Evolutionary conservation across 2,113 vertebrate species (phyloP).

Genomic region (Corythaixoides concolor): DNA sequence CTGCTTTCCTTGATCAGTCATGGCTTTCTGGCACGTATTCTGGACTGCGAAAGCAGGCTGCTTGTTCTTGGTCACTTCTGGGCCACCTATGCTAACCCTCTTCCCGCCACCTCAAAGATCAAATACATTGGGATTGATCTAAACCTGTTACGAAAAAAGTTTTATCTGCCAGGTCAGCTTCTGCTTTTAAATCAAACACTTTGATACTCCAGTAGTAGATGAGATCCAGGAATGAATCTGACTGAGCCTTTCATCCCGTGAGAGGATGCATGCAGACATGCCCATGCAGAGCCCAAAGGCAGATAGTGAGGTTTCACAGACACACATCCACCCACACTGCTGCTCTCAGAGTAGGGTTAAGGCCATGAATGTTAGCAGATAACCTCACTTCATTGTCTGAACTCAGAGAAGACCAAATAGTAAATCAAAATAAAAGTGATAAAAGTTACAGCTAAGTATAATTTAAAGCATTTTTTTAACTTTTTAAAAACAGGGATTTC

Average conservation of each 20-base stretch:
- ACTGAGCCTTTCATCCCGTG: no score
- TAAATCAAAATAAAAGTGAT: not conserved
- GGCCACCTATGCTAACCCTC: not conserved
- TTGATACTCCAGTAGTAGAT: not conserved
- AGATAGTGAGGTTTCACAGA: not conserved
- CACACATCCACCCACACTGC: no score
- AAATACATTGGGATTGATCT: accelerated
- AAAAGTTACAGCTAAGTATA: not conserved
- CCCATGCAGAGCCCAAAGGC: accelerated
- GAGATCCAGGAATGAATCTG: not conserved
- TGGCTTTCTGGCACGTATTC: not conserved
- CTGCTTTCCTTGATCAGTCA: not conserved
- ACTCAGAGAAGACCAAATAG: not conserved
- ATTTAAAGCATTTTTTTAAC: not conserved
- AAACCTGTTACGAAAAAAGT: not conserved
- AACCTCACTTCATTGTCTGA: not conserved
- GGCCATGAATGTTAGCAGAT: not conserved
- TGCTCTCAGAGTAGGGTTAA: not conserved
- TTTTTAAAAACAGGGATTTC: not conserved
- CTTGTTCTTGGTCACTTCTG: not conserved
- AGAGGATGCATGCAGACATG: not conserved
- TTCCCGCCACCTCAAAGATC: not conserved
- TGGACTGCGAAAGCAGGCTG: not conserved
- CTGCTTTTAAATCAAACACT: not conserved
- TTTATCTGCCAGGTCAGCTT: not conserved